phyloP scores from a whole-genome alignment of 2,888 invertebrate species.

The Drosophila picticornis region DNA sequence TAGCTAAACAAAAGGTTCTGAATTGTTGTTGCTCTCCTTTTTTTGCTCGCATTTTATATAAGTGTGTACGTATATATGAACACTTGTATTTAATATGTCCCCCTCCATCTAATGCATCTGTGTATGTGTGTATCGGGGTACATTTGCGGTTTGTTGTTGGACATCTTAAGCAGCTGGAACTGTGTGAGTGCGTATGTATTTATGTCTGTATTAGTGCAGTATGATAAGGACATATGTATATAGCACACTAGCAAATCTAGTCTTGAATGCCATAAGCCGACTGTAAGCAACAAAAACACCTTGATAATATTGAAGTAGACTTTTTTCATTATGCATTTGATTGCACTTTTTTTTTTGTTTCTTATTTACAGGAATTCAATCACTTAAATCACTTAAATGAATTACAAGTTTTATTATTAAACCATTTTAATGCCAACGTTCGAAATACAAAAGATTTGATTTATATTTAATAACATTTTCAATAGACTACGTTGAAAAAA shows the following conservation, averaged over 20 bases:
- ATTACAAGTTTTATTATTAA: neutral
- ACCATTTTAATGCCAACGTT: neutral
- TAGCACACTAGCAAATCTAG: neutral
- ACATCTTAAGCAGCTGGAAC: constrained; percentile 48
- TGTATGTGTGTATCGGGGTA: neutral
- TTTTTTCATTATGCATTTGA: neutral
- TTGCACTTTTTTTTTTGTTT: neutral
- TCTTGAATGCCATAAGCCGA: neutral
- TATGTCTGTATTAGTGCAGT: neutral
- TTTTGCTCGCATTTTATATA: constrained; percentile 21
- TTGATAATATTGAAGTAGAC: neutral
- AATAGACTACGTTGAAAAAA: neutral
- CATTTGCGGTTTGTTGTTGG: constrained; percentile 30
- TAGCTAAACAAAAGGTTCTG: constrained; percentile 37
- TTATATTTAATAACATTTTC: neutral
- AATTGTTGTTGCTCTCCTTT: constrained; percentile 25
- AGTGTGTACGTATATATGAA: neutral
- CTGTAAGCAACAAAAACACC: neutral
- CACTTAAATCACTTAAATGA: neutral
- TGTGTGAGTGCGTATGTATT: constrained; percentile 12
- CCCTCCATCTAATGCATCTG: neutral
- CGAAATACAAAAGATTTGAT: neutral
- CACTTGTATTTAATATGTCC: constrained; percentile 3
- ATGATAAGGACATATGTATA: neutral
- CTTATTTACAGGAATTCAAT: neutral